Evolutionary conservation across 2,113 vertebrate species (phyloP), one percentile per base, ranked within the genome.

Genomic region (Podarcis raffonei): DNA sequence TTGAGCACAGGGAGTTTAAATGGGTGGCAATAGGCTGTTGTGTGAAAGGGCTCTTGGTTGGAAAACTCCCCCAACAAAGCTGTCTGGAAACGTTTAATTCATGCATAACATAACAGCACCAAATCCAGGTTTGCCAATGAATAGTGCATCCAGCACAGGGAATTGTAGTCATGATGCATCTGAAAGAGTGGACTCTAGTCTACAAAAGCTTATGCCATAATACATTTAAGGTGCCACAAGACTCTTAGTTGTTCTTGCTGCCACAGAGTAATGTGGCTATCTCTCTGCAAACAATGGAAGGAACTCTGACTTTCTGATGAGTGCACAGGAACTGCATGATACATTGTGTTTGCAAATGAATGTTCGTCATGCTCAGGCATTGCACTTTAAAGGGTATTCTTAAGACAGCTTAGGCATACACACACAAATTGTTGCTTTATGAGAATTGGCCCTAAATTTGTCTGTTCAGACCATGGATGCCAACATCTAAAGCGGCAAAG

Each of bases 1-100:
- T 87, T 92, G 90, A 92, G 85, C 87, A 3, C 0, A 89, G 82
- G 89, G 91, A 66, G 78, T 74, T 89, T 91, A 90, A 91, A 68
- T 30, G 69, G 83, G 83, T 88, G 90, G 77, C 39, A 30, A 30
- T 15, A 48, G 37, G 39, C 76, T 48, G 18, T 25, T 48, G 37
- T 78, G 22, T 78, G 39, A 78, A 27, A 66, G 32, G 22, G 22
- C 62, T 82, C 6, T 82, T 22, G 27, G 32, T 12, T 39, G 62
- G n/a, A 68, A 37, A 39, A 39, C 11, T 39, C 81, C 35, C 23
- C 37, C 22, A 23, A 4, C 23, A 82, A 37, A 25, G 1, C 59
- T 68, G 32, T 66, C 81, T 66, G 9, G n/a, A 39, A 27, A 37
- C 1, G 23, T 62, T 59, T 25, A 9, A 25, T 82, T 59, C 30